phyloP scores from a whole-genome alignment of 2,113 vertebrate genomes.

The Elgaria multicarinata region DNA sequence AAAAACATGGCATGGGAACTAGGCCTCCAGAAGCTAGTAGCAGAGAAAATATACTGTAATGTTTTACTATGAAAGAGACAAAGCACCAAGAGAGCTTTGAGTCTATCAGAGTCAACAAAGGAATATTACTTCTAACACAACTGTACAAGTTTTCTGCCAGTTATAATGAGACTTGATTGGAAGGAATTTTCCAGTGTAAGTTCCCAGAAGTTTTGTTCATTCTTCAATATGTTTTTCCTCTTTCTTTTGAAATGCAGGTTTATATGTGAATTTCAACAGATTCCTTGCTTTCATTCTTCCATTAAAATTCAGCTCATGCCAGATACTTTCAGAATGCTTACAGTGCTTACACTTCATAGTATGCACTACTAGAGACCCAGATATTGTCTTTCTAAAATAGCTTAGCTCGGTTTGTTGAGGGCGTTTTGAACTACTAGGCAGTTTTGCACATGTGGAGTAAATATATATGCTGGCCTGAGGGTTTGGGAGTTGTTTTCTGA shows the following conservation, averaged over 20 bases:
- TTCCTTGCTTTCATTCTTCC: constrained; percentile 6
- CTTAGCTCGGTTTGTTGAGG: background rate
- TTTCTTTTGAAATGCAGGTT: background rate
- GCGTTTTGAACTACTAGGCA: background rate
- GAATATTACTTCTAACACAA: background rate
- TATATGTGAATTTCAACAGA: background rate
- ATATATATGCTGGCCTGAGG: background rate
- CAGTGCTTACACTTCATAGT: constrained; percentile 6
- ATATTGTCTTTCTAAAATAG: constrained; percentile 2
- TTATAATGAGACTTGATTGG: background rate
- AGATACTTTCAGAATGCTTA: constrained; percentile 15
- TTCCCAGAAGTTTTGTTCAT: background rate
- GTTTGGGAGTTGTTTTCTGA: background rate
- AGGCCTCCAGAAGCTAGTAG: background rate
- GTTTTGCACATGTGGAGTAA: constrained; percentile 8
- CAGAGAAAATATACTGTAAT: background rate
- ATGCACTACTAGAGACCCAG: constrained; percentile 1
- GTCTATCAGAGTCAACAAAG: background rate
- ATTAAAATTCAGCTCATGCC: fast-evolving
- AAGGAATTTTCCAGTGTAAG: background rate
- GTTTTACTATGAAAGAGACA: background rate
- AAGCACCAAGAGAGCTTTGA: background rate
- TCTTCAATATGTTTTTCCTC: background rate
- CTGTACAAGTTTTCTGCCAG: background rate
- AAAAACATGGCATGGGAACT: background rate